phyloP scores from a whole-genome alignment of 2,113 vertebrate genomes.

The Passer montanus region DNA sequence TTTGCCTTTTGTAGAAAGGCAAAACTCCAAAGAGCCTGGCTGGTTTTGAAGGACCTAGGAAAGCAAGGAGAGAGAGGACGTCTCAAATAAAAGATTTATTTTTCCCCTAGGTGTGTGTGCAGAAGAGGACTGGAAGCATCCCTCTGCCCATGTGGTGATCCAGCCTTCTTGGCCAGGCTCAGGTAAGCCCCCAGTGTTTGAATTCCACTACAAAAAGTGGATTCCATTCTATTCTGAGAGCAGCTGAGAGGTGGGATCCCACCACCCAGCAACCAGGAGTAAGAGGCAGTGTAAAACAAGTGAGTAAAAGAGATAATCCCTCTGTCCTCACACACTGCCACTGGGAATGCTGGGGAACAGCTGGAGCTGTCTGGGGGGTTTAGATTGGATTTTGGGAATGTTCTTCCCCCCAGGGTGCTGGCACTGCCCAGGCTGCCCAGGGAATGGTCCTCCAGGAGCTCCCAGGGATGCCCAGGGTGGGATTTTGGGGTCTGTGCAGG shows the following conservation, averaged over 20 bases:
- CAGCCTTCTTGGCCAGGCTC: not conserved
- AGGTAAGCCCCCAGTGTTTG: not conserved
- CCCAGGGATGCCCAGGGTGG: not conserved
- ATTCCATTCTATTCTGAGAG: not conserved
- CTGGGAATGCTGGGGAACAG: not conserved
- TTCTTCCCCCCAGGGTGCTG: not conserved
- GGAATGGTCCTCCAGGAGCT: not conserved
- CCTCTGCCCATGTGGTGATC: not conserved
- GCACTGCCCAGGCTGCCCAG: not conserved
- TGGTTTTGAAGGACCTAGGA: not conserved
- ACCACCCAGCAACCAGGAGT: not conserved
- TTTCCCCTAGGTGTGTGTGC: not conserved
- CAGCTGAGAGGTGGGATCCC: not conserved
- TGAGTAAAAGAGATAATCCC: not conserved
- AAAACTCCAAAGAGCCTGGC: not conserved
- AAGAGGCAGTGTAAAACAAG: not conserved
- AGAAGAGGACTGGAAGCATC: not conserved
- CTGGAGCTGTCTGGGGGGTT: not conserved
- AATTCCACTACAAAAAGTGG: not conserved
- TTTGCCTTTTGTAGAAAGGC: not conserved
- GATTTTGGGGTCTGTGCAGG: not conserved
- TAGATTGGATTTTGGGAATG: not conserved
- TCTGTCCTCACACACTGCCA: not conserved
- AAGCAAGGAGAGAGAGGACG: not conserved
- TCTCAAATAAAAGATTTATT: not conserved